Percentiles rank a stretch among this genome's conserved stretches.
These are phyloP conservation scores for Leptinotarsa lineolata DNA, from an alignment of 1,140 invertebrate species.

Conservation along the genomic window DNA sequence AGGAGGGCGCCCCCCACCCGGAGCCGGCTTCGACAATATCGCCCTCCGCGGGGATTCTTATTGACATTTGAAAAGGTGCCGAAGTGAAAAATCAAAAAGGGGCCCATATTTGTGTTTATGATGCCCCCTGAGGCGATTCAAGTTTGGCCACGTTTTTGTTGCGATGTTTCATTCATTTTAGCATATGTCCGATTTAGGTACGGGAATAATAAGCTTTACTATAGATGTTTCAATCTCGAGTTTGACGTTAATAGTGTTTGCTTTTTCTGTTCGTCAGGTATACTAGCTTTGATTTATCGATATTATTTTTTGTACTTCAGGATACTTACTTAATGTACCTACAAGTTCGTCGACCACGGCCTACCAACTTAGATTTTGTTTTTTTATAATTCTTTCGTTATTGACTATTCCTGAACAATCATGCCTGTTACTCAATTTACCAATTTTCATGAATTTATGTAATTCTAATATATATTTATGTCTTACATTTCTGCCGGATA, in stretches of 20 bases:
- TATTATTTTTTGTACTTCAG: too few species aligned
- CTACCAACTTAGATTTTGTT: too few species aligned
- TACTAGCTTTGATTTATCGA: not conserved
- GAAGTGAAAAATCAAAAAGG: constrained; percentile 55
- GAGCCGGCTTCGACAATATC: constrained; percentile 45
- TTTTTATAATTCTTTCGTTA: too few species aligned
- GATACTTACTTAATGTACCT: too few species aligned
- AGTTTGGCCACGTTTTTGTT: constrained; percentile 55
- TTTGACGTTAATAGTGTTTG: constrained; percentile 6
- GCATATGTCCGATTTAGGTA: constrained; percentile 48
- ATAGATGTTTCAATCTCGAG: constrained; percentile 10
- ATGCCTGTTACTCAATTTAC: too few species aligned
- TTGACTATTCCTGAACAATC: too few species aligned
- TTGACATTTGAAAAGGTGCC: constrained; percentile 54
- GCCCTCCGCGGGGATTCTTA: constrained; percentile 42
- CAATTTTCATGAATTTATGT: too few species aligned
- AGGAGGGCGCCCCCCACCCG: constrained; percentile 33
- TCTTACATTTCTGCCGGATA: too few species aligned
- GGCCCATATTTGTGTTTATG: constrained; percentile 54
- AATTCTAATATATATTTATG: too few species aligned
- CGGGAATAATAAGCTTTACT: constrained; percentile 50
- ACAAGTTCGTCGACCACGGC: too few species aligned
- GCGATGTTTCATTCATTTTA: constrained; percentile 46
- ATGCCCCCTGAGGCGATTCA: constrained; percentile 51
- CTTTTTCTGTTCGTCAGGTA: not conserved